These are phyloP conservation scores for Lepus americanus DNA, from an alignment of 2,113 vertebrate species.

Conservation along the genomic window DNA sequence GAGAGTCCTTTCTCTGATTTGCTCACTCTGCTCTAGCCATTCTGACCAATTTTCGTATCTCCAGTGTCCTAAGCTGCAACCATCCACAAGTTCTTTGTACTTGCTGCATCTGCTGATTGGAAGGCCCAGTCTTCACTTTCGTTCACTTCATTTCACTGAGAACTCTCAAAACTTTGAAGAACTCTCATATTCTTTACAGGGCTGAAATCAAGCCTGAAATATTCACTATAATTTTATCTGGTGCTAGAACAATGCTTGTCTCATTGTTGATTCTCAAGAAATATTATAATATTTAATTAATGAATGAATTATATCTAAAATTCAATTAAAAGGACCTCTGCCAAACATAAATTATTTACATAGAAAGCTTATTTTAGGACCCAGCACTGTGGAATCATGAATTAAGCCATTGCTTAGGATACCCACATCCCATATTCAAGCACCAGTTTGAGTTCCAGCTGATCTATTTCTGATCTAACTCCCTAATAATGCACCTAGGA, in stretches of 20 bases:
- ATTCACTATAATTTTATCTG: background rate
- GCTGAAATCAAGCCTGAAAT: background rate
- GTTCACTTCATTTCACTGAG: background rate
- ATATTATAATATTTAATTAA: conserved; percentile 36
- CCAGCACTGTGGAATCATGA: too few species aligned
- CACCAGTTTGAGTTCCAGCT: too few species aligned
- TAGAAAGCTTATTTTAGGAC: conserved; percentile 3
- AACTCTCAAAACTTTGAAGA: too few species aligned
- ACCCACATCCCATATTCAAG: too few species aligned
- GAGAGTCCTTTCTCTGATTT: background rate
- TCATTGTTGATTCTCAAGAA: background rate
- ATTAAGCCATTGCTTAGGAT: too few species aligned
- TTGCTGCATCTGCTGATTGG: background rate
- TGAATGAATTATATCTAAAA: background rate
- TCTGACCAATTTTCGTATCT: background rate
- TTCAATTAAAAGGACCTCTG: background rate
- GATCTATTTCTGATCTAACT: too few species aligned
- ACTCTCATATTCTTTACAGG: background rate
- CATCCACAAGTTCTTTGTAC: background rate
- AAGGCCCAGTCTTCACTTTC: background rate
- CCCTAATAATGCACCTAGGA: too few species aligned
- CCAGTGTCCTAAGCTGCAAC: background rate
- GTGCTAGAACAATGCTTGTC: background rate
- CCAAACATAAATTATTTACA: background rate
- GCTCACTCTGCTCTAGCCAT: background rate